Evolutionary conservation across 1,140 invertebrate genomes (phyloP).

Genomic region (Drosophila bocki): DNA sequence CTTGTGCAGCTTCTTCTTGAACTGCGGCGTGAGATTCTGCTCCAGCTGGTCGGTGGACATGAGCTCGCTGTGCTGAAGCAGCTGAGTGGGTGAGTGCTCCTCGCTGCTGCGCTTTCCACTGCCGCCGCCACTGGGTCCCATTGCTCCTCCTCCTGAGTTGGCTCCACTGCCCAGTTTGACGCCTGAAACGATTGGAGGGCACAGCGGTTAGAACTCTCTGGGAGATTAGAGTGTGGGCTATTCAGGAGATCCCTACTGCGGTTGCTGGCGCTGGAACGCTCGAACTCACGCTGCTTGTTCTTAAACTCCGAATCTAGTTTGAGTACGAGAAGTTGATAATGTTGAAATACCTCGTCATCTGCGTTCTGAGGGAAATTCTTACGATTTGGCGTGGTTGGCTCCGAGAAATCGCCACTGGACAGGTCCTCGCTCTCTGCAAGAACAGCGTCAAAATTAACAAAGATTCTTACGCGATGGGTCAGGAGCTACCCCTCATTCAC

Average conservation of each 20-base stretch:
- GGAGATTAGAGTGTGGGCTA: not conserved
- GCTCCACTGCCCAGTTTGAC: slow-evolving; percentile 54
- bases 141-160: slow-evolving; percentile 60
- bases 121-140: slow-evolving; percentile 17
- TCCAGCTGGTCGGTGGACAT: slow-evolving; percentile 85
- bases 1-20: slow-evolving; percentile 93
- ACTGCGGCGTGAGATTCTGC: slow-evolving; percentile 90
- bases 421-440: slow-evolving; percentile 81
- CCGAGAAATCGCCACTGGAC: slow-evolving; percentile 83
- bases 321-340: slow-evolving; percentile 88
- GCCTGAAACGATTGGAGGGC: slow-evolving; percentile 22
- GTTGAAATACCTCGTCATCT: slow-evolving; percentile 87
- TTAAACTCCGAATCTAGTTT: slow-evolving; percentile 90
- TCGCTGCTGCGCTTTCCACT: slow-evolving; percentile 71
- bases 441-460: not conserved
- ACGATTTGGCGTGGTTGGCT: slow-evolving; percentile 77
- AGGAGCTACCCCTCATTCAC: not conserved
- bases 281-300: slow-evolving; percentile 90
- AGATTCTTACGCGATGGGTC: too few species aligned
- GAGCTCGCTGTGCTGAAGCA: slow-evolving; percentile 55
- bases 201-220: not conserved
- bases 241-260: slow-evolving; percentile 56
- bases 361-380: slow-evolving; percentile 78
- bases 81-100: slow-evolving; percentile 70
- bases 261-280: slow-evolving; percentile 78